Evolutionary conservation across 2,113 vertebrate genomes (phyloP).

Genomic region (Perca schrenkii): DNA sequence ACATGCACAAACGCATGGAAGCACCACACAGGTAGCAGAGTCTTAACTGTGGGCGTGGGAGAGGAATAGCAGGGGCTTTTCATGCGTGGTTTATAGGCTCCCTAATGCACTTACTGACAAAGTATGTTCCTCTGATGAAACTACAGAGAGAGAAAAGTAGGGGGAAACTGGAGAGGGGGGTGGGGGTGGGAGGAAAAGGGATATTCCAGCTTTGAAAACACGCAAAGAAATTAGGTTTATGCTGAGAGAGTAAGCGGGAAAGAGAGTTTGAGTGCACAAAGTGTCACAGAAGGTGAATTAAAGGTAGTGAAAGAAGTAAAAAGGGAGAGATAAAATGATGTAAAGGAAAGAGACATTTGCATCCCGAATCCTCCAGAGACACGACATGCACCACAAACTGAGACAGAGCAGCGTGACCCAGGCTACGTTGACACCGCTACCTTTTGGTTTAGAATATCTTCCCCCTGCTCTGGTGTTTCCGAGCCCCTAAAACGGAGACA

Average conservation of each 20-base stretch:
- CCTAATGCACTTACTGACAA: slow-evolving; percentile 35
- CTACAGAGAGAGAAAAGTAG: neutral
- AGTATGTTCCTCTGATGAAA: neutral
- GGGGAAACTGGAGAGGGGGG: neutral
- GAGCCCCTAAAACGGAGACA: no score
- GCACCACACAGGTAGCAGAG: slow-evolving; percentile 62
- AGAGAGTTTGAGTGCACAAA: neutral
- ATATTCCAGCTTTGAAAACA: neutral
- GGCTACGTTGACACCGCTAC: no score
- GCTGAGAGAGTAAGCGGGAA: neutral
- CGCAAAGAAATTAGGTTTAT: neutral
- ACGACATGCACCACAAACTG: neutral
- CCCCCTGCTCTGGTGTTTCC: no score
- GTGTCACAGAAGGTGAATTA: neutral
- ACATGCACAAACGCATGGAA: slow-evolving; percentile 27
- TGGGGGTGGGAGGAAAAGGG: no score
- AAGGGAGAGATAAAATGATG: neutral
- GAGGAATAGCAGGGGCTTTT: slow-evolving; percentile 36
- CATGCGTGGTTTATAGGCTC: slow-evolving; percentile 50
- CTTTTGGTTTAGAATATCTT: no score
- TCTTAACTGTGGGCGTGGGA: slow-evolving; percentile 42
- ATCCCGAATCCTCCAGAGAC: neutral
- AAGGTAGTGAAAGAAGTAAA: neutral
- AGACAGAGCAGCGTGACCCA: slow-evolving; percentile 12
- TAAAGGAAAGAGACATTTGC: neutral